Evolutionary conservation across 2,113 vertebrate species (phyloP).

Genomic region (Ascaphus truei): DNA sequence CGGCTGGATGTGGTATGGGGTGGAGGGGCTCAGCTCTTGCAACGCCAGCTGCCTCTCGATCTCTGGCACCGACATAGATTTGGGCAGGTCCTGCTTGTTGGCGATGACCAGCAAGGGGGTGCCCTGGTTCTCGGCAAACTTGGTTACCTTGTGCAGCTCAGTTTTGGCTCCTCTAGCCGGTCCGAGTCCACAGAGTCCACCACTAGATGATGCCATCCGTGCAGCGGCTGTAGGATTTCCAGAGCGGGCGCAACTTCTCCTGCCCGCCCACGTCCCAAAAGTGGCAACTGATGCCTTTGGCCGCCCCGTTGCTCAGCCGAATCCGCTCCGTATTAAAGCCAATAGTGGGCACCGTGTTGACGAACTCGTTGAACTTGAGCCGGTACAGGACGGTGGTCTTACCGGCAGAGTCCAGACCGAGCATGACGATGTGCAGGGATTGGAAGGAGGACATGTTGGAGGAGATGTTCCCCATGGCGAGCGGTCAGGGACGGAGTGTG

Average conservation of each 20-base stretch:
- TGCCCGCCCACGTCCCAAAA: slow-evolving; percentile 97
- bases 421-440: slow-evolving; percentile 95
- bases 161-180: slow-evolving; percentile 91
- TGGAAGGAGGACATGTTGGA: slow-evolving; percentile 95
- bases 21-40: slow-evolving; percentile 85
- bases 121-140: slow-evolving; percentile 93
- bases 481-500: not conserved
- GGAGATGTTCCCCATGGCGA: slow-evolving; percentile 88
- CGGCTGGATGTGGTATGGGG: slow-evolving; percentile 90
- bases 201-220: slow-evolving; percentile 97
- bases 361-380: slow-evolving; percentile 94
- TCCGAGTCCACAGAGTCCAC: slow-evolving; percentile 97
- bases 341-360: slow-evolving; percentile 96
- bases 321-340: slow-evolving; percentile 97
- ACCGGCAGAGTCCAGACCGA: slow-evolving; percentile 93
- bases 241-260: slow-evolving; percentile 93
- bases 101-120: slow-evolving; percentile 93
- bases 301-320: slow-evolving; percentile 83
- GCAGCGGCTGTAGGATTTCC: slow-evolving; percentile 96
- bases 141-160: slow-evolving; percentile 93
- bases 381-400: slow-evolving; percentile 94
- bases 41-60: slow-evolving; percentile 94
- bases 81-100: slow-evolving; percentile 96
- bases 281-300: slow-evolving; percentile 94
- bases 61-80: slow-evolving; percentile 84